A percentile compares a stretch with the other conserved stretches of the same genome.
Conservation (phyloP, 2,113 vertebrate genomes). For the Aptenodytes patagonicus region DNA sequence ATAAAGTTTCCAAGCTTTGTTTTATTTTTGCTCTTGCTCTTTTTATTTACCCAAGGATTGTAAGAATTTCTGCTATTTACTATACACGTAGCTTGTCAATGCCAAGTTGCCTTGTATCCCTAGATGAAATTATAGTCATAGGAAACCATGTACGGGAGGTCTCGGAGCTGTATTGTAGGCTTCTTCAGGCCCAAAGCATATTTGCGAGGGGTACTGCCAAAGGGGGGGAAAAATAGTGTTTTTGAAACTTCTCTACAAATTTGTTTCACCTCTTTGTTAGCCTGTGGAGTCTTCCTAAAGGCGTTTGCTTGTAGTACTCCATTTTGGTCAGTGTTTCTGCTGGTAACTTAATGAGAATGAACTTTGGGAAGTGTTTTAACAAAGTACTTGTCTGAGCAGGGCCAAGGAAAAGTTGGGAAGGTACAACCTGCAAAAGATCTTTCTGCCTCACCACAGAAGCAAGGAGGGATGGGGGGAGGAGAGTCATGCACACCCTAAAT, state of each 20-base stretch:
- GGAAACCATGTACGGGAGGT: neutral
- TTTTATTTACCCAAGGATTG: neutral
- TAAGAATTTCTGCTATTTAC: no score
- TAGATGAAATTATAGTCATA: neutral
- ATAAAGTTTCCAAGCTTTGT: neutral
- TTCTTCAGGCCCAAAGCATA: neutral
- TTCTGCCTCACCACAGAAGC: neutral
- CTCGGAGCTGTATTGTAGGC: neutral
- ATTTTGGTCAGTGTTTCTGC: neutral
- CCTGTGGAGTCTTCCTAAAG: neutral
- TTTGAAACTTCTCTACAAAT: neutral
- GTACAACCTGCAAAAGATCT: neutral
- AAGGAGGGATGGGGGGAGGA: neutral
- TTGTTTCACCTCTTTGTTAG: neutral
- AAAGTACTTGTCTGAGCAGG: neutral
- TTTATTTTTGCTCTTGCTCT: neutral
- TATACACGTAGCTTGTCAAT: neutral
- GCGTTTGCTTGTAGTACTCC: neutral
- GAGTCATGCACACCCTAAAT: rapidly evolving
- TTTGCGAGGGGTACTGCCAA: neutral
- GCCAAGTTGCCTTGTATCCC: neutral
- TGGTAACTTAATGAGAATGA: neutral
- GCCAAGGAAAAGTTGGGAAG: neutral
- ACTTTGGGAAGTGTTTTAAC: neutral
- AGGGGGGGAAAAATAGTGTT: rapidly evolving